Evolutionary conservation across 2,113 vertebrate species (phyloP).

Genomic region (Syngnathoides biaculeatus): DNA sequence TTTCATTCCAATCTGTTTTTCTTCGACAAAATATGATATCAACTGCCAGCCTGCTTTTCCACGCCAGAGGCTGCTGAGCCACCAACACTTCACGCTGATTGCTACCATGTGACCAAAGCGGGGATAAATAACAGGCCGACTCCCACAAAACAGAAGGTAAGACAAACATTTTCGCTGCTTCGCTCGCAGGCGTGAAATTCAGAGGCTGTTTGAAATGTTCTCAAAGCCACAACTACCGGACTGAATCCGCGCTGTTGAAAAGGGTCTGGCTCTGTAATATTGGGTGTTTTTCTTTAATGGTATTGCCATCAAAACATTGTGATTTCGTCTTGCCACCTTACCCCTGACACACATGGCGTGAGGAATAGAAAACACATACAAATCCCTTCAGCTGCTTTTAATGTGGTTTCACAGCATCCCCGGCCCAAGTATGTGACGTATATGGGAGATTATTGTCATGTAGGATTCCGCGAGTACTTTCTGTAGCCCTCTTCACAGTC

Average conservation of each 20-base stretch:
- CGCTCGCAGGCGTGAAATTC: conserved; percentile 14
- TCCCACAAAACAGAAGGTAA: neutral
- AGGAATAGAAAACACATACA: too few species aligned
- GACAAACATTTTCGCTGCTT: conserved; percentile 4
- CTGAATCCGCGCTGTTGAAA: conserved; percentile 22
- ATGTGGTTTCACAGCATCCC: too few species aligned
- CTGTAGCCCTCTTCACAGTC: too few species aligned
- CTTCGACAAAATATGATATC: conserved; percentile 4
- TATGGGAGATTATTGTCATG: too few species aligned
- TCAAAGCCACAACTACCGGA: conserved; percentile 12
- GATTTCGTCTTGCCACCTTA: too few species aligned
- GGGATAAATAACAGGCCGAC: neutral
- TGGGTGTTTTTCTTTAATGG: neutral
- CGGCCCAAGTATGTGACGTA: too few species aligned
- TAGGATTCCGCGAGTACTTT: too few species aligned
- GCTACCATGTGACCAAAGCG: conserved; percentile 32
- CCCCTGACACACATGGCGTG: too few species aligned
- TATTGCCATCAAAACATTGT: too few species aligned
- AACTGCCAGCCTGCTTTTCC: conserved; percentile 9
- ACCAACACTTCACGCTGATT: conserved; percentile 27
- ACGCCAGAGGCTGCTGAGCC: conserved; percentile 8
- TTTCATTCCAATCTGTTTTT: neutral
- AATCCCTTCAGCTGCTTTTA: too few species aligned
- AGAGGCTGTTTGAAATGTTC: conserved; percentile 13
- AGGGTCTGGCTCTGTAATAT: neutral